Percentiles rank a stretch among this genome's conserved stretches.
phyloP scores from a whole-genome alignment of 2,113 vertebrate species.

The Guaruba guarouba region DNA sequence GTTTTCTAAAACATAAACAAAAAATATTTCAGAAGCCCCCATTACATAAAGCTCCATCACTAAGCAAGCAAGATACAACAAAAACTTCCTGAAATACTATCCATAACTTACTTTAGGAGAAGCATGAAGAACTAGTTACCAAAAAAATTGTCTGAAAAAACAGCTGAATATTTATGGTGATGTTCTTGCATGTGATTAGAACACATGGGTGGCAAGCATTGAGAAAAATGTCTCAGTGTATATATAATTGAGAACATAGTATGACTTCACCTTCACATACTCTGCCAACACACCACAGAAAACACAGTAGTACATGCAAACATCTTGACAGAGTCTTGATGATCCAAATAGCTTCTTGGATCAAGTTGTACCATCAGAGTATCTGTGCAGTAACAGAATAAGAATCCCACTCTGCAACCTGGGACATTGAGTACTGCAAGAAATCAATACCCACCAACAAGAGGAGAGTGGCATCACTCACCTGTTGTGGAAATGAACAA shows the following conservation, averaged over 20 bases:
- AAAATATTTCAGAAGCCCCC: background rate
- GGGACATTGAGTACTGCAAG: background rate
- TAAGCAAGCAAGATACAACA: background rate
- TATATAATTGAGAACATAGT: background rate
- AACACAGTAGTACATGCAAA: background rate
- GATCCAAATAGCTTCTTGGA: background rate
- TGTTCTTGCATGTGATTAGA: background rate
- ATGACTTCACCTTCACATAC: background rate
- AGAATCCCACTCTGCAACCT: background rate
- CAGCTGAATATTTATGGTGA: background rate
- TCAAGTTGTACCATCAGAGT: background rate
- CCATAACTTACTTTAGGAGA: background rate
- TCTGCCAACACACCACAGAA: background rate
- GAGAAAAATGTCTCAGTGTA: background rate
- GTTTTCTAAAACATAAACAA: background rate
- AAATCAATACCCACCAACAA: background rate
- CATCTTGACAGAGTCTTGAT: background rate
- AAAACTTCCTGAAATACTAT: background rate
- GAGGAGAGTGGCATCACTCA: constrained; percentile 54
- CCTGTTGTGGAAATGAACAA: constrained; percentile 90
- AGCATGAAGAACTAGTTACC: background rate
- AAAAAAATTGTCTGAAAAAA: background rate
- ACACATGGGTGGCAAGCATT: background rate
- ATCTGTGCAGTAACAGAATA: background rate
- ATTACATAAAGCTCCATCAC: background rate